A percentile compares a stretch with the other conserved stretches of the same genome.
phyloP scores from a whole-genome alignment of 2,888 invertebrate species.

The Synergus itoensis region DNA sequence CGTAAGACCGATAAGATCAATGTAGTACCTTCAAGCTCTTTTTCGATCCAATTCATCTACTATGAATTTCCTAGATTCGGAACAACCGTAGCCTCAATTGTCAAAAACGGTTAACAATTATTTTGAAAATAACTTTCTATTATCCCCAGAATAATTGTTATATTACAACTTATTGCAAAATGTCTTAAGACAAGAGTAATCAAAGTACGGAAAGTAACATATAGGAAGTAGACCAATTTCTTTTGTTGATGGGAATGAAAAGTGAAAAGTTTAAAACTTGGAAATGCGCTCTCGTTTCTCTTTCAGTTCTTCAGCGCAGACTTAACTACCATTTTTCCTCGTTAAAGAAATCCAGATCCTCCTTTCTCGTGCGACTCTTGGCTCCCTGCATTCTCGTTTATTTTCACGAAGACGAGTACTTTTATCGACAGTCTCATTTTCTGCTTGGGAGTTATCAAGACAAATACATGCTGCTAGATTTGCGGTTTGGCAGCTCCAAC shows the following conservation, averaged over 20 bases:
- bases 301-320: slow-evolving; percentile 39
- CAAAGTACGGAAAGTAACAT: no score
- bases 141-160: neutral
- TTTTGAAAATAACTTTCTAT: slow-evolving; percentile 54
- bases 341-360: slow-evolving; percentile 65
- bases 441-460: slow-evolving; percentile 69
- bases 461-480: slow-evolving; percentile 64
- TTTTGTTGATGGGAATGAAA: neutral
- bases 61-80: slow-evolving; percentile 43
- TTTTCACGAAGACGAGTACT: slow-evolving; percentile 49
- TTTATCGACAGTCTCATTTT: slow-evolving; percentile 72
- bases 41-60: slow-evolving; percentile 43
- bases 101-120: slow-evolving; percentile 31
- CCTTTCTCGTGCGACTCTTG: slow-evolving; percentile 57
- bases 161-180: neutral
- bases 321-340: slow-evolving; percentile 48
- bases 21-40: slow-evolving; percentile 48
- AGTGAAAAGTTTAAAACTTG: neutral
- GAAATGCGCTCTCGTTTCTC: neutral
- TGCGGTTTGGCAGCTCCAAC: slow-evolving; percentile 48
- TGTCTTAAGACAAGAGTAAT: neutral
- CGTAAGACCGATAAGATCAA: slow-evolving; percentile 56
- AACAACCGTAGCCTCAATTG: slow-evolving; percentile 47
- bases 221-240: neutral
- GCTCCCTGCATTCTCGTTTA: slow-evolving; percentile 43